Conservation (phyloP, 2,797 vertebrate species). For the Acanthornis magna region DNA sequence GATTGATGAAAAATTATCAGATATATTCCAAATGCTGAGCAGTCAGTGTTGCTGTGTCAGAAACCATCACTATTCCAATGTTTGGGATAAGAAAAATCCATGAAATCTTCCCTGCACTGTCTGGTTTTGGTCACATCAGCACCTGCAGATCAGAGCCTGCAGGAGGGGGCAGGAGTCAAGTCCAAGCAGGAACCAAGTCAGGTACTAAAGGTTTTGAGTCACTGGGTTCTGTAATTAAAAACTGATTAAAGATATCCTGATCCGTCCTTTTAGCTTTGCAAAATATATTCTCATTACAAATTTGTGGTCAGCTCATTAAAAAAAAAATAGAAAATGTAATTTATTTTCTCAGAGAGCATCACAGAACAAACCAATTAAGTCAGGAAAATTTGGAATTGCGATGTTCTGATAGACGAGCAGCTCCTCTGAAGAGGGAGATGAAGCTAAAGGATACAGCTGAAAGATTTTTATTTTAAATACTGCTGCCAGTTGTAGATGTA, state of each 20-base stretch:
- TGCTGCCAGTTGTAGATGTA: background rate
- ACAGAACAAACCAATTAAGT: constrained; percentile 48
- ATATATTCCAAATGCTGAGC: background rate
- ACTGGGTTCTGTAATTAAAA: constrained; percentile 51
- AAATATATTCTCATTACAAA: constrained; percentile 41
- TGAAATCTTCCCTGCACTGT: background rate
- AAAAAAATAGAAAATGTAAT: background rate
- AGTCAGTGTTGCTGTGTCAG: background rate
- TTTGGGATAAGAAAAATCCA: background rate
- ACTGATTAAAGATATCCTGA: constrained; percentile 22
- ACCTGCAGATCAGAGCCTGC: background rate
- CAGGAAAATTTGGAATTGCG: constrained; percentile 18
- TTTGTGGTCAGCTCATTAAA: constrained; percentile 32
- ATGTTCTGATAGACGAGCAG: constrained; percentile 1
- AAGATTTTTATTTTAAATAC: constrained; percentile 14
- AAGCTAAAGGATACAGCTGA: background rate
- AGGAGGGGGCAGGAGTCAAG: background rate
- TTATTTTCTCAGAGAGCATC: constrained; percentile 32
- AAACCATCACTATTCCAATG: background rate
- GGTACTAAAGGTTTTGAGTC: constrained; percentile 34
- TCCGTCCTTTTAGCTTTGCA: background rate
- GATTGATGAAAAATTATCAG: background rate
- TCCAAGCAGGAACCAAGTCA: background rate
- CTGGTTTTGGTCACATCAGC: accelerated
- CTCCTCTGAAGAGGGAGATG: background rate